These are phyloP conservation scores for Lagria hirta DNA, from an alignment of 2,888 invertebrate genomes.

Conservation along the genomic window DNA sequence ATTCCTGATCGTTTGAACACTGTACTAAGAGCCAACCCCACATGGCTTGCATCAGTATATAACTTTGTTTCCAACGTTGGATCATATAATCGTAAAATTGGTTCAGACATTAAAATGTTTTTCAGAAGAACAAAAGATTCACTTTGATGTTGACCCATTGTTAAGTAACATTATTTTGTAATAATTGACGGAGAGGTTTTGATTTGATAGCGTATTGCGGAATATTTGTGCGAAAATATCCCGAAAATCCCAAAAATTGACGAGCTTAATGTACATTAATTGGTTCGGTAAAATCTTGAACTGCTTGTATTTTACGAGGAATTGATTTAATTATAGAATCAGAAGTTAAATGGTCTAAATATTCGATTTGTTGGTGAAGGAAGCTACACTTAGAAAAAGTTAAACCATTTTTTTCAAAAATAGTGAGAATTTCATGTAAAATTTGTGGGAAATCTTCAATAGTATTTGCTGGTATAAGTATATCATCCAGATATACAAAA, in stretches of 20 bases:
- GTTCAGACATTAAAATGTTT: slow-evolving; percentile 6
- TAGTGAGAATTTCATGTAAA: slow-evolving; percentile 12
- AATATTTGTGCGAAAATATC: slow-evolving; percentile 40
- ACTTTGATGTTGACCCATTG: slow-evolving; percentile 13
- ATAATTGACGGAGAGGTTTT: slow-evolving; percentile 23
- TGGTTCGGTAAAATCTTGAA: slow-evolving; percentile 30
- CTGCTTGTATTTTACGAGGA: slow-evolving; percentile 8
- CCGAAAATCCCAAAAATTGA: slow-evolving; percentile 36
- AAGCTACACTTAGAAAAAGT: slow-evolving; percentile 22
- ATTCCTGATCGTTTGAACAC: no score
- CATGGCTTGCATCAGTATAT: slow-evolving; percentile 21
- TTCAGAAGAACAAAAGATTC: slow-evolving; percentile 17
- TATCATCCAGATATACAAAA: slow-evolving; percentile 22
- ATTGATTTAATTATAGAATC: slow-evolving; percentile 10
- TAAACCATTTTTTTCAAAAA: slow-evolving; percentile 13
- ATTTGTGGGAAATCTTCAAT: slow-evolving; percentile 16
- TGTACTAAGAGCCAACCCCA: slow-evolving; percentile 22
- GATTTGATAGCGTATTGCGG: slow-evolving; percentile 22
- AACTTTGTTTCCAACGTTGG: slow-evolving; percentile 12
- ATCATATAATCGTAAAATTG: slow-evolving; percentile 17
- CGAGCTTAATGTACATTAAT: slow-evolving; percentile 30
- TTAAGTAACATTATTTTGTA: slow-evolving; percentile 18
- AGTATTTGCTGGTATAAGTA: slow-evolving; percentile 18
- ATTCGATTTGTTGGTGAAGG: slow-evolving; percentile 19
- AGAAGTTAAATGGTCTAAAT: slow-evolving; percentile 21